Evolutionary conservation across 2,797 vertebrate genomes (phyloP).

Genomic region (Helicolenus hilgendorfi): DNA sequence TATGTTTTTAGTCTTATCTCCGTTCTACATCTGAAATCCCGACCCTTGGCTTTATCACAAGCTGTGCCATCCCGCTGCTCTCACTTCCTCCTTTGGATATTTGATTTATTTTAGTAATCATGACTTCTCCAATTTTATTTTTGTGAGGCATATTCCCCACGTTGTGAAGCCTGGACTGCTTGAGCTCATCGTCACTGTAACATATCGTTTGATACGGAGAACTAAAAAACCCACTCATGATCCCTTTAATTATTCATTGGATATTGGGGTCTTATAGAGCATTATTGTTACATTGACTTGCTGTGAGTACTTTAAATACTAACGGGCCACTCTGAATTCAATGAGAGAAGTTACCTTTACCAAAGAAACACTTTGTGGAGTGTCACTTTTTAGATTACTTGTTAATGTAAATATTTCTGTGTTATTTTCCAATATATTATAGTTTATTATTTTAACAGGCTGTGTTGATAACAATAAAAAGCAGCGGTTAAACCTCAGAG

Average conservation of each 20-base stretch:
- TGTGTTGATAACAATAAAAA: neutral
- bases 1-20: neutral
- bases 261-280: neutral
- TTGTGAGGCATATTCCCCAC: neutral
- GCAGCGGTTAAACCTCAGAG: neutral
- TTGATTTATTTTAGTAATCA: neutral
- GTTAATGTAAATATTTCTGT: neutral
- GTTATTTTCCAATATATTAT: neutral
- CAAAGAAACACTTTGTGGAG: neutral
- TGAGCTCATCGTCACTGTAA: neutral
- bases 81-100: neutral
- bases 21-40: neutral
- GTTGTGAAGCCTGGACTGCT: neutral
- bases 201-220: no score
- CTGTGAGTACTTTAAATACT: neutral
- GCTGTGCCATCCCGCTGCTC: neutral
- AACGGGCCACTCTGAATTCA: neutral
- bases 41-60: no score
- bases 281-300: neutral
- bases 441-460: neutral
- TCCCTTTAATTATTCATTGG: neutral
- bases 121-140: slow-evolving; percentile 24
- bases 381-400: neutral
- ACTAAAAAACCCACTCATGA: neutral
- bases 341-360: neutral